These are phyloP conservation scores for Lipotes vexillifer DNA, from an alignment of 2,113 vertebrate genomes.

Conservation along the genomic window DNA sequence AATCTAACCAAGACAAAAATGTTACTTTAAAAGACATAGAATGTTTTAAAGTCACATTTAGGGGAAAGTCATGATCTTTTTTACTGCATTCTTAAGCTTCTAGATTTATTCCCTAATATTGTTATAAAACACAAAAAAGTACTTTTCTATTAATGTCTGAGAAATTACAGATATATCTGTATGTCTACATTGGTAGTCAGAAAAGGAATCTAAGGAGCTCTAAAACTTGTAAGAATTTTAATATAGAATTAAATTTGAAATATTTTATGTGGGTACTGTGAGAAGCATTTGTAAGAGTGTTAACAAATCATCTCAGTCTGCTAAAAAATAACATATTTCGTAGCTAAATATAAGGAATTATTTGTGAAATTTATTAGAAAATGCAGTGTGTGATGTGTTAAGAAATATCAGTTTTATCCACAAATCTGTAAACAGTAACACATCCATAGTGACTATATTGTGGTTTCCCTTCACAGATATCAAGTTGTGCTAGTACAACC, in stretches of 20 bases:
- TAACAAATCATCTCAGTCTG: constrained; percentile 2
- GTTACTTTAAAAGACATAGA: background rate
- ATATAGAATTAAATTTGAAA: constrained; percentile 26
- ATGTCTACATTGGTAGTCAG: background rate
- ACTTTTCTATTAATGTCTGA: constrained; percentile 25
- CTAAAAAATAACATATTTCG: background rate
- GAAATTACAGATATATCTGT: background rate
- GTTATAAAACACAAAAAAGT: background rate
- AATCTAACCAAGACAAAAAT: background rate
- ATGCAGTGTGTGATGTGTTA: background rate
- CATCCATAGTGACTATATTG: constrained; percentile 61
- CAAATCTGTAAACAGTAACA: background rate
- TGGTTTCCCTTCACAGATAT: constrained; percentile 80
- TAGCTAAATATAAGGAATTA: constrained; percentile 18
- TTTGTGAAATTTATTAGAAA: constrained; percentile 14
- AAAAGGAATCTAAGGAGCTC: background rate
- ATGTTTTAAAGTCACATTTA: constrained; percentile 19
- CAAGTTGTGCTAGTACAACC: constrained; percentile 72
- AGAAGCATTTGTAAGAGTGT: background rate
- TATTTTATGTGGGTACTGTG: background rate
- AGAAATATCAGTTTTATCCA: constrained; percentile 18
- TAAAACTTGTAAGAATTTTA: constrained; percentile 14
- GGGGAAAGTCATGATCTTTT: background rate
- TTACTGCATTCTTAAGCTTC: background rate
- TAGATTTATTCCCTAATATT: constrained; percentile 6